These are phyloP conservation scores for Oasisia sp. DNA, from an alignment of 2,888 invertebrate genomes.

Conservation along the genomic window DNA sequence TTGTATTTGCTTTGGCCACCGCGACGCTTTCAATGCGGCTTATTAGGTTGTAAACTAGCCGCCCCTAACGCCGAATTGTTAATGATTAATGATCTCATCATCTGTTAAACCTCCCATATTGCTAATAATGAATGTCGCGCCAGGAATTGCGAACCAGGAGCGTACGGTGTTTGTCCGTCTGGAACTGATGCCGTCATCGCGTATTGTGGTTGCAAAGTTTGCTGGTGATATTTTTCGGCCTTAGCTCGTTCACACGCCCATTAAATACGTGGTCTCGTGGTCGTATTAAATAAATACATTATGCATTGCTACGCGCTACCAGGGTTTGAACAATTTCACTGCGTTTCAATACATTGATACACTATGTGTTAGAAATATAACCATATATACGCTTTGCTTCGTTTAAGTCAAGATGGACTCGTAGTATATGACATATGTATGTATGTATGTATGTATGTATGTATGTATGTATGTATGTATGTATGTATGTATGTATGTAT, in stretches of 20 bases:
- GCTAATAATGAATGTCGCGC: background rate
- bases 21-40: background rate
- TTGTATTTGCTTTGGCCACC: background rate
- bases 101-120: background rate
- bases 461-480: too few relatives aligned
- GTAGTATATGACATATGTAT: too few relatives aligned
- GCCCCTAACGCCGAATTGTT: background rate
- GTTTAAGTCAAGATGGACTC: background rate
- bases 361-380: background rate
- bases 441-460: too few relatives aligned
- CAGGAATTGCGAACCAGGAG: background rate
- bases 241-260: background rate
- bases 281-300: background rate
- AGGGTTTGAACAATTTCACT: background rate
- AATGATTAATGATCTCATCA: background rate
- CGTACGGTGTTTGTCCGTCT: background rate
- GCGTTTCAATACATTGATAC: background rate
- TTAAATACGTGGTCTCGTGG: background rate
- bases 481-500: too few relatives aligned
- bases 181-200: background rate
- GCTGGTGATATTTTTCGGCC: background rate
- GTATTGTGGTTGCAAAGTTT: background rate
- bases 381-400: background rate
- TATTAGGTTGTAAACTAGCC: slow-evolving; percentile 5
- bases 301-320: background rate